Conservation (phyloP, 53 echinoderm and acorn worm species). For the Apostichopus leukothele region DNA sequence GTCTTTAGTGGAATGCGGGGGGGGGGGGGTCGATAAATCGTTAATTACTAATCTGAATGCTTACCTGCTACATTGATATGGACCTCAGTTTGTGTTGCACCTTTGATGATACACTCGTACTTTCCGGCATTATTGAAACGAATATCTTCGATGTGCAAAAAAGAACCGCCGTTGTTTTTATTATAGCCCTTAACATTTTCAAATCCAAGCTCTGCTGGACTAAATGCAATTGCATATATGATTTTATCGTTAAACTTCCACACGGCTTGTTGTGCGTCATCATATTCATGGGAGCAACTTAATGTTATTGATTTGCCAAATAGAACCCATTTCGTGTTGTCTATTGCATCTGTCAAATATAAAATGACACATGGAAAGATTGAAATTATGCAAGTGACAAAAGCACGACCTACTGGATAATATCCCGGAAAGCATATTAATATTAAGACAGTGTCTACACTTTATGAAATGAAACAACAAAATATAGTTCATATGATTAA, state of each 20-base stretch:
- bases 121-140: background rate
- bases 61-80: background rate
- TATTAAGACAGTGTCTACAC: too few species aligned
- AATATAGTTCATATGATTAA: too few species aligned
- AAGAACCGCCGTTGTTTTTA: background rate
- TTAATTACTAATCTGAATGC: too few species aligned
- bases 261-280: background rate
- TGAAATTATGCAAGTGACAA: too few species aligned
- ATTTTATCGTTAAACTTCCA: background rate
- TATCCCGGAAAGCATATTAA: too few species aligned
- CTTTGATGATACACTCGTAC: background rate
- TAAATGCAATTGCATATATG: background rate
- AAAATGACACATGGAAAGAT: background rate
- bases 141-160: background rate
- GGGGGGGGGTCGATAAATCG: too few species aligned
- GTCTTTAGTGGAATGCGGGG: too few species aligned
- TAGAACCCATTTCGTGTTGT: background rate
- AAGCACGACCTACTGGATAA: too few species aligned
- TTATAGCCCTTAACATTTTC: background rate
- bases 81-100: background rate
- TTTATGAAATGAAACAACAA: too few species aligned
- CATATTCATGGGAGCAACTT: background rate
- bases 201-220: background rate
- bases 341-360: background rate
- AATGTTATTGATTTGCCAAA: background rate